Evolutionary conservation across 2,113 vertebrate genomes (phyloP).

Genomic region (Lampris incognitus): DNA sequence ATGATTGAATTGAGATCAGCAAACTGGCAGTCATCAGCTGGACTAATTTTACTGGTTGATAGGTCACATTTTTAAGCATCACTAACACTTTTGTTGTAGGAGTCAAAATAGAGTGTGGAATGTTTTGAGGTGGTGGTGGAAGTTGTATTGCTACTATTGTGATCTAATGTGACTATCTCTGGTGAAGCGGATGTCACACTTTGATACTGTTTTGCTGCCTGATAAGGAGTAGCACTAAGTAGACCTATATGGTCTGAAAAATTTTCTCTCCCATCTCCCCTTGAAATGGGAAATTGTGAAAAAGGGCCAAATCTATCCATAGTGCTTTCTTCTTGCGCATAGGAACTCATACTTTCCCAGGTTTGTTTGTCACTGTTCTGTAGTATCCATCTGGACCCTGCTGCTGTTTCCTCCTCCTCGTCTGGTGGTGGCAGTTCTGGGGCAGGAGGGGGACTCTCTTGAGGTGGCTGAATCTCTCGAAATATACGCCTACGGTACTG

Average conservation of each 20-base stretch:
- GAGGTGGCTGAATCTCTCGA: constrained; percentile 1
- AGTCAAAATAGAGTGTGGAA: constrained; percentile 17
- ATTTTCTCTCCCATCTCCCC: background rate
- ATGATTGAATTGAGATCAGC: background rate
- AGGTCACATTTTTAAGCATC: constrained; percentile 26
- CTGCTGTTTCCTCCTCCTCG: constrained; percentile 9
- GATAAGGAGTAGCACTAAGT: background rate
- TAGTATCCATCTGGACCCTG: constrained; percentile 29
- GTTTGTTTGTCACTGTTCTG: constrained; percentile 42
- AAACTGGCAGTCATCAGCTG: background rate
- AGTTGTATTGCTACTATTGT: background rate
- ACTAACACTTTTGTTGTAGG: constrained; percentile 25
- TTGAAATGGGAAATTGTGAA: constrained; percentile 27
- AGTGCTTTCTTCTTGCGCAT: constrained; percentile 67
- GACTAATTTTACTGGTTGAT: background rate
- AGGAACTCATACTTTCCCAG: constrained; percentile 30
- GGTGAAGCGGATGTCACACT: constrained; percentile 6
- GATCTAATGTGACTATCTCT: background rate
- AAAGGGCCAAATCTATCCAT: constrained; percentile 62
- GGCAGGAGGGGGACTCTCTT: constrained; percentile 41
- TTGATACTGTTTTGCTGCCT: background rate
- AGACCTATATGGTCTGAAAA: background rate
- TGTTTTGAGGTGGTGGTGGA: constrained; percentile 6
- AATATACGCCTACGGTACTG: constrained; percentile 44
- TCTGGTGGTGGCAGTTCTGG: constrained; percentile 37